Evolutionary conservation across 2,113 vertebrate species (phyloP), one percentile per base, ranked within the genome.

Genomic region (Prionailurus bengalensis): DNA sequence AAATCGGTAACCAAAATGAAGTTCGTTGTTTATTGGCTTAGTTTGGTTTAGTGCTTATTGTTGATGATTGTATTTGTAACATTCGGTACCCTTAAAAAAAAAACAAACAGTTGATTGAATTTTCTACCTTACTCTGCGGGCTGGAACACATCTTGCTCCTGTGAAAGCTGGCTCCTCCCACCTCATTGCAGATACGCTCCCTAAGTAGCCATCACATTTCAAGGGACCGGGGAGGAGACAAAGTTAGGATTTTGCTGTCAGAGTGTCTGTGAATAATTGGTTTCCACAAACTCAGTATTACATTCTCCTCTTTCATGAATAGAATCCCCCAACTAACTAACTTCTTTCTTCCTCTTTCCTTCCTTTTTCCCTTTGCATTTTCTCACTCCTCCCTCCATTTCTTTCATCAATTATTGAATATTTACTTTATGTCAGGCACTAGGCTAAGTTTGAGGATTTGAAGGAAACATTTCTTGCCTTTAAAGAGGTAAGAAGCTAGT

Each of bases 1-100:
- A 87, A 91, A 76, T 83, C 82, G 66, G 71, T 86, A 81, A 61
- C 23, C 74, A 78, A 90, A 95, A 80, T 55, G 63, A 95, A 87
- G 19, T n/a, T 84, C 55, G 14, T 39, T 83, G 48, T 33, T 45
- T 53, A 8, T 19, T 87, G 51, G 83, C 25, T 71, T 61, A 89
- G 65, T 81, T 66, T n/a, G 15, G 29, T 25, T 61, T 86, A 21
- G n/a, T 53, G 51, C 71, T 71, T 71, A 36, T 73, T 66, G 23
- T 80, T 73, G n/a, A 15, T 80, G 45, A 23, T 33, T 19, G 3
- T 70, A 78, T 81, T 87, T 90, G 45, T 55, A 93, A 81, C 78
- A 91, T 45, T 53, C 15, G 17, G 16, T 8, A 61, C 5, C 16
- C 48, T 74, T 63, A 3, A 33, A 78, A n/a, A n/a, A n/a, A n/a